These are phyloP conservation scores for Sabellastarte sp. DNA, from an alignment of 2,888 invertebrate genomes.

Conservation along the genomic window DNA sequence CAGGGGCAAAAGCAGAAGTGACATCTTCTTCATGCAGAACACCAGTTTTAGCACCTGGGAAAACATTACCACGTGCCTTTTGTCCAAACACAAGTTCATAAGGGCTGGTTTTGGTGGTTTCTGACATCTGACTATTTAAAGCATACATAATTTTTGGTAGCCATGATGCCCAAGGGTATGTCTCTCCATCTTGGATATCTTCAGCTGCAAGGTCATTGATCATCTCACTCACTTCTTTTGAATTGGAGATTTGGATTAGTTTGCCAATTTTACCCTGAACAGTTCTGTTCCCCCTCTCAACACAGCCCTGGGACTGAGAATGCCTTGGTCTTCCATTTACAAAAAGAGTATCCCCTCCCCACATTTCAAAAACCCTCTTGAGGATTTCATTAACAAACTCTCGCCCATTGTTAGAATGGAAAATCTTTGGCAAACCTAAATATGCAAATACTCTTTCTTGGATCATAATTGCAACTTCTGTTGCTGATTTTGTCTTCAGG, in stretches of 20 bases:
- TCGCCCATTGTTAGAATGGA: background rate
- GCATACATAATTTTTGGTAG: background rate
- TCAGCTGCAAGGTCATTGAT: background rate
- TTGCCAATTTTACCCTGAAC: too few species aligned
- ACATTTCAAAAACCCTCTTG: background rate
- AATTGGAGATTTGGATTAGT: too few species aligned
- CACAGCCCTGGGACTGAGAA: background rate
- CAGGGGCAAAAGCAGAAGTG: too few species aligned
- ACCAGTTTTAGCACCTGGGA: background rate
- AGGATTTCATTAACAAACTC: background rate
- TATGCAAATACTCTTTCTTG: background rate
- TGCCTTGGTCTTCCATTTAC: background rate
- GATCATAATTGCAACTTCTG: background rate
- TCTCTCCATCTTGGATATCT: background rate
- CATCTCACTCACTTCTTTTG: background rate
- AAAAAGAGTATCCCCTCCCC: background rate
- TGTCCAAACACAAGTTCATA: background rate
- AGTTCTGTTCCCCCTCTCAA: background rate
- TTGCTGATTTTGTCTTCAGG: background rate
- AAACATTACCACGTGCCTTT: background rate
- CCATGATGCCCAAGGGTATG: slow-evolving; percentile 4
- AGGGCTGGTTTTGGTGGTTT: background rate
- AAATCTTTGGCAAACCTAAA: background rate
- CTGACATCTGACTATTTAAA: background rate
- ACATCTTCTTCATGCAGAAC: background rate